Percentiles rank a stretch among this genome's conserved stretches.
Conservation (phyloP, 2,888 invertebrate species). For the Bimastos eiseni region DNA sequence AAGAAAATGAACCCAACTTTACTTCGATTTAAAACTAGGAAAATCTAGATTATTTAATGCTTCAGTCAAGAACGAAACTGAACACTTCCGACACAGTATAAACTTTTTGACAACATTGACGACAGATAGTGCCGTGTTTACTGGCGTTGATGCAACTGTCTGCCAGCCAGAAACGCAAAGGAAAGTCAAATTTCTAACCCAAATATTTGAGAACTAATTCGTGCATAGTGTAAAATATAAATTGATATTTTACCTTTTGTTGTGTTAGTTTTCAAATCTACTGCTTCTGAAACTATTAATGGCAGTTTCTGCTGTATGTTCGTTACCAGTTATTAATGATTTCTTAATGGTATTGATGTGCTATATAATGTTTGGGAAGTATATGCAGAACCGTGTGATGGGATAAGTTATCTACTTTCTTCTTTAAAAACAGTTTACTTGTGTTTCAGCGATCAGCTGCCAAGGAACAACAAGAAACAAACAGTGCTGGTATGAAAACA, state of each 20-base stretch:
- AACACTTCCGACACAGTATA: not conserved
- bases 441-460: constrained; percentile 15
- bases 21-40: not conserved
- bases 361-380: not conserved
- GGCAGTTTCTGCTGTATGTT: not conserved
- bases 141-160: not conserved
- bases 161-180: not conserved
- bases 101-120: not conserved
- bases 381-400: not conserved
- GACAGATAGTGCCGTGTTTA: not conserved
- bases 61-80: not conserved
- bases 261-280: not conserved
- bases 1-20: not conserved
- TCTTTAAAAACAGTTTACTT: not conserved
- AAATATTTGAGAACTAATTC: not conserved
- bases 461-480: not conserved
- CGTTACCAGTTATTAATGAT: not conserved
- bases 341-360: no score
- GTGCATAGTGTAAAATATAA: not conserved
- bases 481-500: constrained; percentile 19
- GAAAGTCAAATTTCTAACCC: not conserved
- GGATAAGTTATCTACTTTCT: not conserved
- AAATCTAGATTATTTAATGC: constrained; percentile 13
- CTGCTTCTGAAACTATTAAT: not conserved
- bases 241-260: not conserved